Evolutionary conservation across 2,113 vertebrate genomes (phyloP), one percentile per base, ranked within the genome.

Genomic region (Trematomus loennbergii): DNA sequence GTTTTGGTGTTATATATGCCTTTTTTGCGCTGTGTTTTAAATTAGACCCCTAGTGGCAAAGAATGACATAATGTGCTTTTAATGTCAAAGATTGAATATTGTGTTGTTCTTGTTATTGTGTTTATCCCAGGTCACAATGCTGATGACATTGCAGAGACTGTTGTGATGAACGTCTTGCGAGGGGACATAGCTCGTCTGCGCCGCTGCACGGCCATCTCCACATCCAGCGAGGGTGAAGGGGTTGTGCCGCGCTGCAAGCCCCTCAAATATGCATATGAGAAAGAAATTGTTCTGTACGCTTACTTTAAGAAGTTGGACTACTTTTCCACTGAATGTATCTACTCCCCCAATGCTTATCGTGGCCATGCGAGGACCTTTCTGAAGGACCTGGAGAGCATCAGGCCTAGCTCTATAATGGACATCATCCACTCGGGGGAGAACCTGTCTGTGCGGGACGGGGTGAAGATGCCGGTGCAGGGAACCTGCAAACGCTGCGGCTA

Each of bases 231-330:
- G 46, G 94, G 96, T 1, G 92, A 96, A 40, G 93, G 95, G 11
- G 90, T 93, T 2, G 90, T 98, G 43, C 96, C 97, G 0, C 96
- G 96, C 43, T 97, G 97, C 94, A 96, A 97, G 64, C 97, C 97
- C 0, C 94, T 98, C 68, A 96, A 97, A 81, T 96, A 97, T 3
- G 96, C 96, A 2, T 98, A 97, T 2, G 96, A 98, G 90, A 97
- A 98, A 85, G 97, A 98, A 93, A 97, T 98, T 4, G 97, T 98
- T 48, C 92, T 98, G n/a, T 98, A 97, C 0, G 97, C 97, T 9
- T 96, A 98, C 89, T 97, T 97, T 81, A 96, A 97, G 48, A 96
- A 95, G 81, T 86, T 98, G 9, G 95, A 96, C 94, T 98, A 97
- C 93, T 97, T 97, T 84, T 97, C 96, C 12, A 97, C 97, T 0